Percentiles rank a stretch among this genome's conserved stretches.
phyloP scores from a whole-genome alignment of 2,797 vertebrate species.

The Rhinogobio ventralis region DNA sequence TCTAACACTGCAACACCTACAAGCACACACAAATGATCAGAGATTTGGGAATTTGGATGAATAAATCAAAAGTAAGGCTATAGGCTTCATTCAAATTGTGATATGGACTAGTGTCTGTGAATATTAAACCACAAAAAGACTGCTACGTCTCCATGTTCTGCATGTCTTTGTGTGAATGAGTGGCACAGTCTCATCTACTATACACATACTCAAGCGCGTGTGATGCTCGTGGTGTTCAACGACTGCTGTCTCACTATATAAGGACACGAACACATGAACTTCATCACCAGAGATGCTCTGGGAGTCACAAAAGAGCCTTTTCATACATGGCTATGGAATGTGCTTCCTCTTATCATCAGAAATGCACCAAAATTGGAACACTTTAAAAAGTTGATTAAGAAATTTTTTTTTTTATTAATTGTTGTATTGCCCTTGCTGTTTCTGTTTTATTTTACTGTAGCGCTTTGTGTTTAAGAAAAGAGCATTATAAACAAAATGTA shows the following conservation, averaged over 20 bases:
- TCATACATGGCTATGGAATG: too few relatives aligned
- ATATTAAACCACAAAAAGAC: background rate
- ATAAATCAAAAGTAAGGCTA: background rate
- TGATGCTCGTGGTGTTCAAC: background rate
- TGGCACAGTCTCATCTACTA: background rate
- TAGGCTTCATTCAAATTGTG: background rate
- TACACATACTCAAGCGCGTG: background rate
- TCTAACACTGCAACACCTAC: conserved; percentile 94
- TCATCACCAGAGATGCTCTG: background rate
- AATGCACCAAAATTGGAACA: too few relatives aligned
- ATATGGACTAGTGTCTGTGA: background rate
- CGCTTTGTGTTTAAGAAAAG: too few relatives aligned
- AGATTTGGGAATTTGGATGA: background rate
- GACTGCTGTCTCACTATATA: too few relatives aligned
- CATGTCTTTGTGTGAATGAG: background rate
- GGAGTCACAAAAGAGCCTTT: background rate
- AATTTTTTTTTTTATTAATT: too few relatives aligned
- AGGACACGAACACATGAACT: background rate
- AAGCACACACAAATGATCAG: background rate
- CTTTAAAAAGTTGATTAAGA: too few relatives aligned
- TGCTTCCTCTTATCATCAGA: too few relatives aligned
- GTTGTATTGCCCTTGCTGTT: too few relatives aligned
- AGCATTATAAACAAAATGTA: too few relatives aligned
- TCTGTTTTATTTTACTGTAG: too few relatives aligned
- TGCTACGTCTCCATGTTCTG: background rate